Percentiles rank a stretch among this genome's conserved stretches.
phyloP scores from a whole-genome alignment of 2,113 vertebrate species.

The Ranitomeya variabilis region DNA sequence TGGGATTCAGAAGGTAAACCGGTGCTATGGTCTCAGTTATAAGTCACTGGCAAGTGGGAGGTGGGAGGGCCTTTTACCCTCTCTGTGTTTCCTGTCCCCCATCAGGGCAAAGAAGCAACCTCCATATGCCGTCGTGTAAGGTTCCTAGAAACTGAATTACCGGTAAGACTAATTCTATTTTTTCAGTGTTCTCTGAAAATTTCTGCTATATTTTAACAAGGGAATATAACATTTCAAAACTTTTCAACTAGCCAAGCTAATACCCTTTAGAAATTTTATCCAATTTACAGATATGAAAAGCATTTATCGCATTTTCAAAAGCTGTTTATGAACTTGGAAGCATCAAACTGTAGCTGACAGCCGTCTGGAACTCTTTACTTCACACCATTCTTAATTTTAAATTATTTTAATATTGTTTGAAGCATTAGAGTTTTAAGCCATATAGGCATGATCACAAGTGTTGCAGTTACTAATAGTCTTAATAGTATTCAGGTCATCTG shows the following conservation, averaged over 20 bases:
- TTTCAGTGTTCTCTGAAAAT: neutral
- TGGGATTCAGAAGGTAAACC: too few species aligned
- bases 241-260: neutral
- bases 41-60: too few species aligned
- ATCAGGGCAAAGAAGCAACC: too few species aligned
- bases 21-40: too few species aligned
- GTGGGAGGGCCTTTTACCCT: too few species aligned
- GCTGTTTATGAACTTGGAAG: slow-evolving; percentile 12
- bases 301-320: slow-evolving; percentile 2
- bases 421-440: neutral
- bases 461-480: slow-evolving; percentile 38
- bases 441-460: slow-evolving; percentile 1
- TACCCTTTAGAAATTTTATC: neutral
- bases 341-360: neutral
- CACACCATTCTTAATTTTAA: neutral
- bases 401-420: neutral
- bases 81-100: too few species aligned
- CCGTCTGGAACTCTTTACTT: neutral
- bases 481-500: slow-evolving; percentile 37
- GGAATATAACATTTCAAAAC: neutral
- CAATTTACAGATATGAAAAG: slow-evolving; percentile 16
- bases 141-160: too few species aligned
- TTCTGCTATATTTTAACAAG: neutral
- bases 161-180: too few species aligned
- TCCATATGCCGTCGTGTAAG: too few species aligned